Percentiles rank a stretch among this genome's conserved stretches.
Evolutionary conservation across 2,888 invertebrate genomes (phyloP).

Genomic region (Idaea straminata): DNA sequence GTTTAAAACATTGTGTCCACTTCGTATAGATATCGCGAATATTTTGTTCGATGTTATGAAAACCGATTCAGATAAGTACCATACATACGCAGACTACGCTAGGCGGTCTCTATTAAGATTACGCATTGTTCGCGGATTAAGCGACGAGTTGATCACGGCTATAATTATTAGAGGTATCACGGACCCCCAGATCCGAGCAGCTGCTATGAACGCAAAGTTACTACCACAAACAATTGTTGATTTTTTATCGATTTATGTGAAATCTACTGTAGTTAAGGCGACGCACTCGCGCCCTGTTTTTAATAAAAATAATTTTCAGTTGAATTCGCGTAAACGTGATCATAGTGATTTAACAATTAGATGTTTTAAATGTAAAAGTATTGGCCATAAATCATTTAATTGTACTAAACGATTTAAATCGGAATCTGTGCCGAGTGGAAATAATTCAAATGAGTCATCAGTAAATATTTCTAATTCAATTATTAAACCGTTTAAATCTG

Average conservation of each 20-base stretch:
- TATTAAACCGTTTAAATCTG: not conserved
- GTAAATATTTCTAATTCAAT: not conserved
- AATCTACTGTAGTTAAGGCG: not conserved
- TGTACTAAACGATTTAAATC: not conserved
- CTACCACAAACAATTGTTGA: not conserved
- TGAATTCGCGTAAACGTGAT: not conserved
- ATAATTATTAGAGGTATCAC: constrained; percentile 12
- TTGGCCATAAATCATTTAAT: not conserved
- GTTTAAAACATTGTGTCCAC: constrained; percentile 27
- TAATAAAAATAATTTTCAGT: not conserved
- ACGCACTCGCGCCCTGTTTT: not conserved
- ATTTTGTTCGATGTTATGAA: constrained; percentile 8
- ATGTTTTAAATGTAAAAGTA: not conserved
- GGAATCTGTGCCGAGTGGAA: not conserved
- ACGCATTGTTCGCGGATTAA: constrained; percentile 7
- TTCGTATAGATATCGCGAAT: not conserved
- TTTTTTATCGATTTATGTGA: not conserved
- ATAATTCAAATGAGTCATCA: not conserved
- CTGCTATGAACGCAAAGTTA: constrained; percentile 5
- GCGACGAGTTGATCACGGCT: not conserved
- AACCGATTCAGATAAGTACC: constrained; percentile 3
- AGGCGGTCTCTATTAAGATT: constrained; percentile 6
- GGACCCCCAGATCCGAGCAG: constrained; percentile 6
- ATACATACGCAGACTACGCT: constrained; percentile 9
- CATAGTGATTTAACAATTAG: not conserved